phyloP scores from a whole-genome alignment of 2,888 invertebrate species.

The Caenorhabditis doughertyi region DNA sequence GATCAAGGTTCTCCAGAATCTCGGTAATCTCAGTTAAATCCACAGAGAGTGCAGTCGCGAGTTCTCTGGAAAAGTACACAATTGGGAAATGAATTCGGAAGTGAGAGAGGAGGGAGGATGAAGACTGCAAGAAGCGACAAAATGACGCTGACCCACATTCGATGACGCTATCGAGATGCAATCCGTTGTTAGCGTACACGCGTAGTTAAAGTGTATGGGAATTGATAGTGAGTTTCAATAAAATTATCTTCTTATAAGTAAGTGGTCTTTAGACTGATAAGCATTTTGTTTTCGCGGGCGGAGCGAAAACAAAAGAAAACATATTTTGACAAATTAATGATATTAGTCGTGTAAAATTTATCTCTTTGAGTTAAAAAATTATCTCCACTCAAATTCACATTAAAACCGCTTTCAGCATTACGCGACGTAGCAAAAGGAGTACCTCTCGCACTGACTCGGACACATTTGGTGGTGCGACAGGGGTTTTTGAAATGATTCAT shows the following conservation, averaged over 20 bases:
- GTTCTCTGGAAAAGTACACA: slow-evolving; percentile 64
- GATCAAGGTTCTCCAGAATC: slow-evolving; percentile 66
- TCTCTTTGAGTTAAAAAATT: too few relatives aligned
- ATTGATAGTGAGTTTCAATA: neutral
- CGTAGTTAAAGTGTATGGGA: neutral
- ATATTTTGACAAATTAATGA: too few relatives aligned
- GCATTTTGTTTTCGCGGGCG: too few relatives aligned
- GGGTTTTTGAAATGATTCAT: too few relatives aligned
- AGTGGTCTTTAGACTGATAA: neutral
- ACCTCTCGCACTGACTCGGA: too few relatives aligned
- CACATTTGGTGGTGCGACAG: too few relatives aligned
- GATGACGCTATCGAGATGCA: neutral
- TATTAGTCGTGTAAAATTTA: too few relatives aligned
- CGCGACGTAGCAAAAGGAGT: too few relatives aligned
- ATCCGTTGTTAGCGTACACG: neutral
- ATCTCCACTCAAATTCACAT: too few relatives aligned
- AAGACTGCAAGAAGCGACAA: slow-evolving; percentile 2
- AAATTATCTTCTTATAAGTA: too few relatives aligned
- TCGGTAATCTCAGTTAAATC: slow-evolving; percentile 72
- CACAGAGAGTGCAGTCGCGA: slow-evolving; percentile 66
- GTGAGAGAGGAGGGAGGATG: slow-evolving; percentile 9
- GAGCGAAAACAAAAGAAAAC: too few relatives aligned
- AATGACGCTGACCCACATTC: slow-evolving; percentile 34
- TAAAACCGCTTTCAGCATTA: too few relatives aligned
- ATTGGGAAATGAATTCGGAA: neutral